These are phyloP conservation scores for Nomada hirtipes DNA, from an alignment of 2,888 invertebrate species.

Conservation along the genomic window DNA sequence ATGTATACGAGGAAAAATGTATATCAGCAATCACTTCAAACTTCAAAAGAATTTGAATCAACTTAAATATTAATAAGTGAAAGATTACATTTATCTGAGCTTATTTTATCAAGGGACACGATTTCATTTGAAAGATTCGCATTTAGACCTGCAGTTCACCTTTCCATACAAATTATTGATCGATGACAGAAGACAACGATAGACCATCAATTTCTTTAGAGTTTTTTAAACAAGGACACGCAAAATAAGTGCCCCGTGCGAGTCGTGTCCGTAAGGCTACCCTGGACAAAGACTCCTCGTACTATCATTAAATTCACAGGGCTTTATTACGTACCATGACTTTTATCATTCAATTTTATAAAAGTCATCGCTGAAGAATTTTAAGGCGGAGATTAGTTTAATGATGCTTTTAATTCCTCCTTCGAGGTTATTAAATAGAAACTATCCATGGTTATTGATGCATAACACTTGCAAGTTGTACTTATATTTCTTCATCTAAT, in stretches of 20 bases:
- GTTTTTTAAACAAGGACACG: slow-evolving; percentile 24
- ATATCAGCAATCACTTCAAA: too few relatives aligned
- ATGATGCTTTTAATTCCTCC: not conserved
- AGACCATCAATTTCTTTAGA: not conserved
- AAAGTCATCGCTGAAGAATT: not conserved
- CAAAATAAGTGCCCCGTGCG: slow-evolving; percentile 3
- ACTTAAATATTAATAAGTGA: too few relatives aligned
- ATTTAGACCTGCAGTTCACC: too few relatives aligned
- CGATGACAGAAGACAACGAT: not conserved
- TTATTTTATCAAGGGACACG: too few relatives aligned
- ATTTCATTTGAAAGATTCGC: too few relatives aligned
- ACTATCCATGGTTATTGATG: too few relatives aligned
- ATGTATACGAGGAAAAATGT: too few relatives aligned
- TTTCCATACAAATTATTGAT: not conserved
- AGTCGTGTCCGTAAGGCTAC: slow-evolving; percentile 36
- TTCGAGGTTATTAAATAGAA: too few relatives aligned
- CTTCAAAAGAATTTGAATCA: too few relatives aligned
- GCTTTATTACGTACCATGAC: slow-evolving; percentile 33
- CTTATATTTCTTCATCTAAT: too few relatives aligned
- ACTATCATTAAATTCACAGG: slow-evolving; percentile 27
- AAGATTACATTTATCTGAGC: too few relatives aligned
- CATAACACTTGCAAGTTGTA: too few relatives aligned
- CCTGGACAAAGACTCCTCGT: not conserved
- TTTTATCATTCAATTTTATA: not conserved
- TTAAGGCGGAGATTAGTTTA: slow-evolving; percentile 1